phyloP scores from a whole-genome alignment of 1,140 invertebrate genomes.

The Diabrotica undecimpunctata region DNA sequence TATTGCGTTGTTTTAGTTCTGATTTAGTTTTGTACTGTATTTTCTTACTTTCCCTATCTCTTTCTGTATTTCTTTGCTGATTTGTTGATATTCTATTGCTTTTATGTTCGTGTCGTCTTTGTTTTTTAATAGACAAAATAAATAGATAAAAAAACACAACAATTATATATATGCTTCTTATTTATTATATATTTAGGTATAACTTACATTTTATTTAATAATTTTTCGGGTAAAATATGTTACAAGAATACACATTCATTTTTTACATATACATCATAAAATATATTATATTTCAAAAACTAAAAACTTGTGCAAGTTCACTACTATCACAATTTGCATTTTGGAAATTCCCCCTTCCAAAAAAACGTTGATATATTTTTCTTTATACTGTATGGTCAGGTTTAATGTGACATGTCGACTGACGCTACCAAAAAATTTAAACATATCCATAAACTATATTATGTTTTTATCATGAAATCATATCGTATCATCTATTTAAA shows the following conservation, averaged over 20 bases:
- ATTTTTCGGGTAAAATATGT: constrained; percentile 22
- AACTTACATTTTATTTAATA: constrained; percentile 1
- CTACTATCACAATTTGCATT: constrained; percentile 46
- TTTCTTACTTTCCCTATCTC: too few species aligned
- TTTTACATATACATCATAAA: constrained; percentile 43
- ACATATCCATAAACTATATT: not conserved
- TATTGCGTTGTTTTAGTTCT: too few species aligned
- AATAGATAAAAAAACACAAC: not conserved
- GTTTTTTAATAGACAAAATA: too few species aligned
- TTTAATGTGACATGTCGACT: not conserved
- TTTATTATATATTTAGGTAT: not conserved
- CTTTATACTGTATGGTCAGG: not conserved
- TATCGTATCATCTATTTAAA: too few species aligned
- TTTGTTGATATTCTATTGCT: too few species aligned
- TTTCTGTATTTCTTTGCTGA: too few species aligned
- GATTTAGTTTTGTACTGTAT: too few species aligned
- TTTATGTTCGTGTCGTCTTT: too few species aligned
- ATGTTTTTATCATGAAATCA: too few species aligned
- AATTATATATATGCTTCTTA: not conserved
- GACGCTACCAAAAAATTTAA: not conserved
- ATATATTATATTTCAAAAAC: constrained; percentile 39
- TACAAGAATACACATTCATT: constrained; percentile 40
- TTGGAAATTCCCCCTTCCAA: constrained; percentile 38
- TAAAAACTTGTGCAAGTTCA: constrained; percentile 39
- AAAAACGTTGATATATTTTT: constrained; percentile 5